These are phyloP conservation scores for Caenorhabditis brenneri DNA, from an alignment of 1,140 invertebrate species.

Conservation along the genomic window DNA sequence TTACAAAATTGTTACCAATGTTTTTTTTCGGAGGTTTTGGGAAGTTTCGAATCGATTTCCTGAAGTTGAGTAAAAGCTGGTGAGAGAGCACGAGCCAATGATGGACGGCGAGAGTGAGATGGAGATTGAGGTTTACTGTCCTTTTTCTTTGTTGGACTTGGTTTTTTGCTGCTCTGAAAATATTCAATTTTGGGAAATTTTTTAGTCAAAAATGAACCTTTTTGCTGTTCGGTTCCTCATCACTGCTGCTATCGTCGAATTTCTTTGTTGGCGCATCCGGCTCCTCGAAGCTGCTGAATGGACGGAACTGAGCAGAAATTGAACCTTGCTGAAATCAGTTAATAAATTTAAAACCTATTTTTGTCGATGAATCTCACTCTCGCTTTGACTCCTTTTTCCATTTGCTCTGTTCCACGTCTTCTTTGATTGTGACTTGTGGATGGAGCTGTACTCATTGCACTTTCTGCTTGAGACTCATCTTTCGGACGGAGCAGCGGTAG, in stretches of 20 bases:
- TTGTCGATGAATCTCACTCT: background rate
- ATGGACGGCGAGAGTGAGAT: background rate
- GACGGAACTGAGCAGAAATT: background rate
- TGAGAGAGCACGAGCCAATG: background rate
- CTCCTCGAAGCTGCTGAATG: constrained; percentile 23
- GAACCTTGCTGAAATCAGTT: background rate
- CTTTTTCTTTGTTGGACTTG: constrained; percentile 13
- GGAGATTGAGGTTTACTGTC: background rate
- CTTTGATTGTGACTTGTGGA: background rate
- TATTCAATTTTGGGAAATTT: background rate
- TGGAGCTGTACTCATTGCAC: background rate
- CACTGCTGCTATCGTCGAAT: constrained; percentile 34
- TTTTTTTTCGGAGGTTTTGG: background rate
- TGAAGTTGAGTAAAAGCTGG: background rate
- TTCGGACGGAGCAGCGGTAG: constrained; percentile 26
- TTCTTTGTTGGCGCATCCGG: constrained; percentile 4
- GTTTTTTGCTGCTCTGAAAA: constrained; percentile 7
- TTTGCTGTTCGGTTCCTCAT: background rate
- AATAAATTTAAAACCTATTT: no score
- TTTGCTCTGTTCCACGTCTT: constrained; percentile 17
- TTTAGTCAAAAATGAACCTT: background rate
- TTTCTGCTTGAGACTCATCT: background rate
- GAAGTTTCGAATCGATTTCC: background rate
- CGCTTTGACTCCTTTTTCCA: background rate
- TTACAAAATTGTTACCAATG: background rate